phyloP scores from a whole-genome alignment of 2,888 invertebrate species.

The Agonopterix arenella region DNA sequence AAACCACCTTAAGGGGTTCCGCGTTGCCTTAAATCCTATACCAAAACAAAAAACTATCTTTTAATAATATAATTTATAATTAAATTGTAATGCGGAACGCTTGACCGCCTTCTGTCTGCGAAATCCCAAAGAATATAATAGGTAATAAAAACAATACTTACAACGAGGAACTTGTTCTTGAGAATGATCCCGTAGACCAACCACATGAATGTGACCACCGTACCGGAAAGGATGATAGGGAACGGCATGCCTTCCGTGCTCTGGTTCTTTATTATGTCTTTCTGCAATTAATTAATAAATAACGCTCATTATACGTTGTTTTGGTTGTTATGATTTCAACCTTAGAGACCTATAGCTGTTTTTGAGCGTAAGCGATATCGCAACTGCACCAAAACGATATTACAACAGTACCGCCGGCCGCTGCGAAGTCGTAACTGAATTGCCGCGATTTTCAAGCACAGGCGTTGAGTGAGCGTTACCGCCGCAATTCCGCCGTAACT shows the following conservation, averaged over 20 bases:
- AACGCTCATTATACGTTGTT: not conserved
- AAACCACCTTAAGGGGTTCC: too few relatives aligned
- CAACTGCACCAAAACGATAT: too few relatives aligned
- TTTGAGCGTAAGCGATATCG: not conserved
- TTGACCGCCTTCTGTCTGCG: too few relatives aligned
- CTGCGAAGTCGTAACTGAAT: too few relatives aligned
- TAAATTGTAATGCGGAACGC: too few relatives aligned
- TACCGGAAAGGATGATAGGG: slow-evolving; percentile 89
- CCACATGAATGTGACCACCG: slow-evolving; percentile 88
- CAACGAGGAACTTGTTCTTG: slow-evolving; percentile 85
- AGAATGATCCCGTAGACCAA: slow-evolving; percentile 87
- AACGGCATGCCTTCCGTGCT: slow-evolving; percentile 93
- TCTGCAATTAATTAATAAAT: slow-evolving; percentile 73
- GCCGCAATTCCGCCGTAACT: too few relatives aligned
- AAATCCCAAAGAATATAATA: not conserved
- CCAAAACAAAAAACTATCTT: too few relatives aligned
- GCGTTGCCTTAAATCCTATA: too few relatives aligned
- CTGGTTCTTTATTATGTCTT: slow-evolving; percentile 85
- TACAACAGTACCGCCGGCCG: too few relatives aligned
- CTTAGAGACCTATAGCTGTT: not conserved
- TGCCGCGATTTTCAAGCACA: too few relatives aligned
- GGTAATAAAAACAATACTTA: slow-evolving; percentile 64
- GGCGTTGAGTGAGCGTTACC: too few relatives aligned
- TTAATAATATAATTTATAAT: too few relatives aligned
- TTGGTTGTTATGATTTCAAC: not conserved